Percentiles rank a stretch among this genome's conserved stretches.
phyloP scores from a whole-genome alignment of 2,113 vertebrate genomes.

The Columbina picui region DNA sequence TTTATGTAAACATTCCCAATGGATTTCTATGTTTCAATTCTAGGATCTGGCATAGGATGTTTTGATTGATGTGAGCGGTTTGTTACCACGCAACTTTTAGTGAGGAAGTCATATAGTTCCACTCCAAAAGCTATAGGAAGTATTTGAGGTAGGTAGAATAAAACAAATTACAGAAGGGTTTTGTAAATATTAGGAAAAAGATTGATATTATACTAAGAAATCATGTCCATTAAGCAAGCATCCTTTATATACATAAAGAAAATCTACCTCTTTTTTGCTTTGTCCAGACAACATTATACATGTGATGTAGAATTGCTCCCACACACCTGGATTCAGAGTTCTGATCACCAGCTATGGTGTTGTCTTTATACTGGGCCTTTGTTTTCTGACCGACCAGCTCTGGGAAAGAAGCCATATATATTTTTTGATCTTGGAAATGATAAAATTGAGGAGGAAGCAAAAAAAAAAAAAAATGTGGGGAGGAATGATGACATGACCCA shows the following conservation, averaged over 20 bases:
- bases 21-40: not conserved
- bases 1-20: not conserved
- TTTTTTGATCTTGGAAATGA: not conserved
- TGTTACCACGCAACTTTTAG: not conserved
- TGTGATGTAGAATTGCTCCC: not conserved
- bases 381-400: not conserved
- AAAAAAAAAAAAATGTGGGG: too few relatives aligned
- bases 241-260: not conserved
- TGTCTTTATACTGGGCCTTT: not conserved
- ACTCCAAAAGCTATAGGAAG: not conserved
- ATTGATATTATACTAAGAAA: not conserved
- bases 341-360: accelerated
- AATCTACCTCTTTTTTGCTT: not conserved
- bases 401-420: not conserved
- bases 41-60: not conserved
- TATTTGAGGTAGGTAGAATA: not conserved
- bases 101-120: not conserved
- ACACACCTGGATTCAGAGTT: not conserved
- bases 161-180: not conserved
- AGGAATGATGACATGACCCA: accelerated
- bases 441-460: accelerated
- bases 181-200: not conserved
- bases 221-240: not conserved
- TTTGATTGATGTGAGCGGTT: not conserved
- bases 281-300: not conserved